phyloP scores from a whole-genome alignment of 2,888 invertebrate species.

The Acheta domesticus region DNA sequence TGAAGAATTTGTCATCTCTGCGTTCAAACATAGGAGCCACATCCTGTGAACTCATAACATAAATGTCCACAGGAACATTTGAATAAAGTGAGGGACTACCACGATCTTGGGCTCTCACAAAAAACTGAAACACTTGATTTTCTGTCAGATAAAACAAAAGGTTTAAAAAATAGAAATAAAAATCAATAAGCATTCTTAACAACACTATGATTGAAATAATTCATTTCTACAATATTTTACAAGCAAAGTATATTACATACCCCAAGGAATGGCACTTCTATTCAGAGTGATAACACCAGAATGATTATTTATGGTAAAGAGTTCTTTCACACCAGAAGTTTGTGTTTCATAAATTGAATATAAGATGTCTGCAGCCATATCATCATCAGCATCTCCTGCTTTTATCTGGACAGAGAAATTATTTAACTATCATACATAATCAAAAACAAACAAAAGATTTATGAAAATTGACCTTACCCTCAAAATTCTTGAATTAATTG shows the following conservation, averaged over 20 bases:
- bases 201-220: not conserved
- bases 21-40: conserved; percentile 71
- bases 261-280: conserved; percentile 57
- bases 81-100: conserved; percentile 68
- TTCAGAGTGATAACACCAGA: conserved; percentile 71
- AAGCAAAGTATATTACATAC: conserved; percentile 41
- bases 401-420: conserved; percentile 50
- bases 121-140: conserved; percentile 79
- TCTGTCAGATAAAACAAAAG: conserved; percentile 51
- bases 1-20: conserved; percentile 71
- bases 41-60: conserved; percentile 68
- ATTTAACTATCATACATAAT: conserved; percentile 36
- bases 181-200: not conserved
- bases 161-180: conserved; percentile 26
- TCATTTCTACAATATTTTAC: not conserved
- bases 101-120: conserved; percentile 81
- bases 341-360: conserved; percentile 75
- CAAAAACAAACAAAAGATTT: conserved; percentile 20
- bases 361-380: conserved; percentile 64
- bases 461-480: conserved; percentile 48
- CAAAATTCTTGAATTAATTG: conserved; percentile 56
- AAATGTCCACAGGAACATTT: conserved; percentile 77
- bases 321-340: conserved; percentile 59
- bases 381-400: conserved; percentile 78
- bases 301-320: conserved; percentile 70